These are phyloP conservation scores for Bostrychus sinensis DNA, from an alignment of 2,113 vertebrate genomes.

Conservation along the genomic window DNA sequence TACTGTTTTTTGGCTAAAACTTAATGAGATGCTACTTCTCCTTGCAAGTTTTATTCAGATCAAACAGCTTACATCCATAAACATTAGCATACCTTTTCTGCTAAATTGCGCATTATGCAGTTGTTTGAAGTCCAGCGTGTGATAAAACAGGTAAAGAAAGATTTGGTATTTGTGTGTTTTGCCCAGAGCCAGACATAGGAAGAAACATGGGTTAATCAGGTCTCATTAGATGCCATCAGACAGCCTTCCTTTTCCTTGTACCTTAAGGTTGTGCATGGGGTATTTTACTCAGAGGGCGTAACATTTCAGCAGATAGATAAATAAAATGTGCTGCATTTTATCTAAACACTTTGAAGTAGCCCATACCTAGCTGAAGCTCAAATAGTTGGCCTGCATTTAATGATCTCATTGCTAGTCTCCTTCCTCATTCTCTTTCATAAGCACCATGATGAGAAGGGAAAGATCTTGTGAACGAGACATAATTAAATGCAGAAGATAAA, in stretches of 20 bases:
- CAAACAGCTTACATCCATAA: neutral
- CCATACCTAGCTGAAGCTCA: conserved; percentile 4
- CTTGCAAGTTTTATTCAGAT: neutral
- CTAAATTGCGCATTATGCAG: neutral
- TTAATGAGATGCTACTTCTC: neutral
- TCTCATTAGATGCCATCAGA: conserved; percentile 29
- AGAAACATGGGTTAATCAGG: conserved; percentile 8
- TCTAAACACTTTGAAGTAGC: conserved; percentile 21
- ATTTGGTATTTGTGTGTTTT: neutral
- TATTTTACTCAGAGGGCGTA: conserved; percentile 3
- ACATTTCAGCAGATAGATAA: conserved; percentile 27
- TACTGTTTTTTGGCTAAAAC: no score
- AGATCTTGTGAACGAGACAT: conserved; percentile 8
- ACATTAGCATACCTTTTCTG: neutral
- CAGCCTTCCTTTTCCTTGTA: conserved; percentile 6
- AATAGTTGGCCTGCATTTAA: neutral
- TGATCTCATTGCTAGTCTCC: neutral
- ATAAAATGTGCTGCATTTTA: conserved; percentile 18
- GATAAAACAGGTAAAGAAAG: neutral
- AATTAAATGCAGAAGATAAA: conserved; percentile 27
- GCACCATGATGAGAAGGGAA: conserved; percentile 3
- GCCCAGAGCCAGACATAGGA: conserved; percentile 4
- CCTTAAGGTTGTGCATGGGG: neutral
- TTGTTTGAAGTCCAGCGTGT: neutral
- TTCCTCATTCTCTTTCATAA: neutral